These are phyloP conservation scores for Belgica antarctica DNA, from an alignment of 2,888 invertebrate genomes.

Conservation along the genomic window DNA sequence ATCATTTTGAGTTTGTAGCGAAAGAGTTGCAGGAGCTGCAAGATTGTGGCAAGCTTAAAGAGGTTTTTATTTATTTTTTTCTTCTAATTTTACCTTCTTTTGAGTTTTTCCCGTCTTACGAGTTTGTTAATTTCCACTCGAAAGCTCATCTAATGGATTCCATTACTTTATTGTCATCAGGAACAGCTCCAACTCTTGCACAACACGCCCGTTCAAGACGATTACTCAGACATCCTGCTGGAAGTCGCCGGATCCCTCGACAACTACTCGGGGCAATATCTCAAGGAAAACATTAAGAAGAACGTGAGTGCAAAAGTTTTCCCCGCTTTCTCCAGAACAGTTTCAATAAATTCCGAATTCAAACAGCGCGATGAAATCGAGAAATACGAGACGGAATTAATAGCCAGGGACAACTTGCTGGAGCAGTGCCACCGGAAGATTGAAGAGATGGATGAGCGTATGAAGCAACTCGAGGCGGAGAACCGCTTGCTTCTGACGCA, in stretches of 20 bases:
- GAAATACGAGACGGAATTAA: constrained; percentile 67
- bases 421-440: constrained; percentile 65
- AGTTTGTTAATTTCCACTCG: neutral
- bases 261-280: constrained; percentile 62
- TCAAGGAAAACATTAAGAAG: constrained; percentile 68
- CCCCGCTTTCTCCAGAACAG: constrained; percentile 36
- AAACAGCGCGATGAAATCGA: constrained; percentile 69
- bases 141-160: neutral
- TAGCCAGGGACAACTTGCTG: constrained; percentile 57
- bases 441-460: constrained; percentile 67
- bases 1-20: constrained; percentile 58
- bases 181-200: constrained; percentile 58
- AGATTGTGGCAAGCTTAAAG: constrained; percentile 57
- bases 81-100: constrained; percentile 17
- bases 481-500: constrained; percentile 58
- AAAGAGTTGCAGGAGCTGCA: constrained; percentile 58
- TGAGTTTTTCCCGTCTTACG: constrained; percentile 3
- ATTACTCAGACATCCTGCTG: constrained; percentile 62
- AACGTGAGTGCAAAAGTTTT: constrained; percentile 61
- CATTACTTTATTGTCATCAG: constrained; percentile 53
- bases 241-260: constrained; percentile 66
- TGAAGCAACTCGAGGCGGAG: constrained; percentile 65
- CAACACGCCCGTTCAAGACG: constrained; percentile 58
- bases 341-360: too few relatives aligned
- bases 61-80: constrained; percentile 54